Percentiles rank a stretch among this genome's conserved stretches.
phyloP scores from a whole-genome alignment of 2,797 vertebrate genomes.

The Silurus aristotelis region DNA sequence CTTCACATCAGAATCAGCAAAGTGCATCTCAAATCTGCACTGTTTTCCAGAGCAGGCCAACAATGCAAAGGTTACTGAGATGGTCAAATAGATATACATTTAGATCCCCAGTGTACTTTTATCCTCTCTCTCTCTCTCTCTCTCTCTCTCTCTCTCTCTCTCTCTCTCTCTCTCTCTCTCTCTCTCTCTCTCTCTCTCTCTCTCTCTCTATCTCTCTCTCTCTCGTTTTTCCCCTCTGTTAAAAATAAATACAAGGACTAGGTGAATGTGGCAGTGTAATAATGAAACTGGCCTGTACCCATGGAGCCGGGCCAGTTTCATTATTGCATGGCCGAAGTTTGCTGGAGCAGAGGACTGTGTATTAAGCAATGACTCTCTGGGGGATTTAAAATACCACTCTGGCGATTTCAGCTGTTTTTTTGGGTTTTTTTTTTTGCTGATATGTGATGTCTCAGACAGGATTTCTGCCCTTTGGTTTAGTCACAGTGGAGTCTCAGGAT shows the following conservation, averaged over 20 bases:
- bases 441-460: background rate
- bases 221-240: background rate
- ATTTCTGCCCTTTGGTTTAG: constrained; percentile 5
- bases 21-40: constrained; percentile 16
- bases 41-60: constrained; percentile 13
- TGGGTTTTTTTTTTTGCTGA: constrained; percentile 15
- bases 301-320: constrained; percentile 26
- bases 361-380: constrained; percentile 27
- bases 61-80: constrained; percentile 32
- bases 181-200: background rate
- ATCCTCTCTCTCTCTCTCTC: background rate
- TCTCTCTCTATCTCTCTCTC: background rate
- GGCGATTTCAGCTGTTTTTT: constrained; percentile 5
- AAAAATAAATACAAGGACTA: constrained; percentile 35
- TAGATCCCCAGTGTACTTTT: constrained; percentile 27
- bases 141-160: background rate
- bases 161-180: background rate
- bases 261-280: constrained; percentile 38
- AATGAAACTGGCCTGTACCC: constrained; percentile 33
- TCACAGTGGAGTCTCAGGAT: background rate
- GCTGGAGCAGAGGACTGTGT: constrained; percentile 18
- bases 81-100: constrained; percentile 38
- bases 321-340: constrained; percentile 25
- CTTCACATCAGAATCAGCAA: constrained; percentile 17
- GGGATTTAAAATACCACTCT: background rate